Evolutionary conservation across 2,113 vertebrate species (phyloP).

Genomic region (Pantherophis guttatus): DNA sequence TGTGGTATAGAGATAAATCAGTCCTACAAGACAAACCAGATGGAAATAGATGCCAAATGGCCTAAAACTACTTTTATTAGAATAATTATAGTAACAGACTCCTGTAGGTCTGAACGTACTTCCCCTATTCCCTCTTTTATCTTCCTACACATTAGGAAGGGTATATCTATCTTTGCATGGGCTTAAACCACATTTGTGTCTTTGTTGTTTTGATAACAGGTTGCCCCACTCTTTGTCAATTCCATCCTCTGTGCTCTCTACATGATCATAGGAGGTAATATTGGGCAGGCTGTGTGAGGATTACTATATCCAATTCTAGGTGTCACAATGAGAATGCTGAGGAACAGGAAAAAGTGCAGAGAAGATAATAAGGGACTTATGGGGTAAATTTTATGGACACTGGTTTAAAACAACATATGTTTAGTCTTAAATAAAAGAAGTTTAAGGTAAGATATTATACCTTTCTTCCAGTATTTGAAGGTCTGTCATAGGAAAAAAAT

Average conservation of each 20-base stretch:
- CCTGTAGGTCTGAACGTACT: background rate
- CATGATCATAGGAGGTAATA: background rate
- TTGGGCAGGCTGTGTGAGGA: background rate
- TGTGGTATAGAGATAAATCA: background rate
- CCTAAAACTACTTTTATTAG: background rate
- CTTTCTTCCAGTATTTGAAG: background rate
- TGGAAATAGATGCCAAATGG: background rate
- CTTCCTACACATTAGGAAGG: background rate
- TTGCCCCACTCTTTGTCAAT: background rate
- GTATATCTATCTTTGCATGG: background rate
- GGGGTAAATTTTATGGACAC: background rate
- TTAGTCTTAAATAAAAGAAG: background rate
- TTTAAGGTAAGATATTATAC: background rate
- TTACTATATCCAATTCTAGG: background rate
- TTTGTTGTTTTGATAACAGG: background rate
- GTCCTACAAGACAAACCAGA: background rate
- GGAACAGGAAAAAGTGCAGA: background rate
- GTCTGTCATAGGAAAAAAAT: background rate
- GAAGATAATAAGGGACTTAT: background rate
- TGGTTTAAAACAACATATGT: background rate
- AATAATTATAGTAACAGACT: background rate
- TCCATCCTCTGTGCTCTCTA: background rate
- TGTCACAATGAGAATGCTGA: background rate
- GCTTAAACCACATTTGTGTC: background rate
- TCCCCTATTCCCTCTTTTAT: background rate